Percentiles rank a stretch among this genome's conserved stretches.
These are phyloP conservation scores for Mantis religiosa DNA, from an alignment of 2,888 invertebrate genomes.

Conservation along the genomic window DNA sequence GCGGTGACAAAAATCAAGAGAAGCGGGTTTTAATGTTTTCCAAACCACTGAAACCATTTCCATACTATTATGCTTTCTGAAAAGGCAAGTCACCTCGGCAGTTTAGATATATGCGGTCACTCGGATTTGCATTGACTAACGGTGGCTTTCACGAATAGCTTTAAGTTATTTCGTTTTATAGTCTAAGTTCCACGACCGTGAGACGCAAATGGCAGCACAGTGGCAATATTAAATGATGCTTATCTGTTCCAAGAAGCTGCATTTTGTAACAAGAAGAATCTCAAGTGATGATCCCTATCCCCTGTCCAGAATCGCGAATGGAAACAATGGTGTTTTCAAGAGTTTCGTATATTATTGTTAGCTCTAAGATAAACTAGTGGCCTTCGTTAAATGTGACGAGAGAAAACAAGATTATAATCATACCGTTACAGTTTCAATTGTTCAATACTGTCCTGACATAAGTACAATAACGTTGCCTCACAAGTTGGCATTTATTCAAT, in stretches of 20 bases:
- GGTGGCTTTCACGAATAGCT: background rate
- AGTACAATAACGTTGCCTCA: too few relatives aligned
- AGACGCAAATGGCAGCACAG: background rate
- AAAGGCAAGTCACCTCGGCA: background rate
- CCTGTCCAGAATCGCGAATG: too few relatives aligned
- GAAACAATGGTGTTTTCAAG: too few relatives aligned
- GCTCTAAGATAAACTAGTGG: too few relatives aligned
- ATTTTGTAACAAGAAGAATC: too few relatives aligned
- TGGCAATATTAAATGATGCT: background rate
- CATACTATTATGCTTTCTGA: background rate
- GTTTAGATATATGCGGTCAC: background rate
- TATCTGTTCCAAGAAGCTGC: background rate
- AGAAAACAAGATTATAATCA: too few relatives aligned
- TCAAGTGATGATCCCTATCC: too few relatives aligned
- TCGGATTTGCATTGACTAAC: background rate
- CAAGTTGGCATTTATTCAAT: too few relatives aligned
- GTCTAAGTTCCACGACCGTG: background rate
- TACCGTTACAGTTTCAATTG: too few relatives aligned
- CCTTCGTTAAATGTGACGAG: too few relatives aligned
- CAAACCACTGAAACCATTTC: conserved; percentile 7
- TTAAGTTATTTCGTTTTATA: background rate
- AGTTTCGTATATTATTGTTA: too few relatives aligned
- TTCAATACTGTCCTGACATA: too few relatives aligned
- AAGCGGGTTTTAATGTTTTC: background rate
- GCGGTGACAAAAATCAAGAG: background rate